Base-by-base conservation (phyloP, 2,888 invertebrate genomes). In the Alentia gelatinosa region DNA sequence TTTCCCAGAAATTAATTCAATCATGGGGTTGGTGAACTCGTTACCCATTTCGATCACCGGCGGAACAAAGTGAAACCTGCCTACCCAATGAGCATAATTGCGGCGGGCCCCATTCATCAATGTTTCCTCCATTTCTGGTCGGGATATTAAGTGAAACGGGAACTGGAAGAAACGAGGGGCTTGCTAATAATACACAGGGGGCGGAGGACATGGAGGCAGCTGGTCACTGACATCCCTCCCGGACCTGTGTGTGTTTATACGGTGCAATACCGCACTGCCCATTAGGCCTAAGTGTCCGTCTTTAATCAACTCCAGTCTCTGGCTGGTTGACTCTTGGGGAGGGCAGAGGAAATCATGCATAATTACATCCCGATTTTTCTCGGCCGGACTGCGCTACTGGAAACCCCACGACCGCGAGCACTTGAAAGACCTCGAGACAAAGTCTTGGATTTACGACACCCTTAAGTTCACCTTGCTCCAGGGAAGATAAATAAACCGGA, bases 401-500 rank as follows among this genome's bases (percentile, higher is more conserved):
- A 74, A 74, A 26, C 74, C 39, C 37, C 15, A 19, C 79, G 23
- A n/a, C 23, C 39, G 37, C 79, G 23, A 5, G 12, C 79, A 86
- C 33, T 50, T 47, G 86, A 86, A 86, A 47, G 86, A 26, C 47
- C 1, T 7, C 9, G 33, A 50, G 47, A 42, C 86, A 86, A 86
- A 86, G 86, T 86, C 42, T 30, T 30, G 23, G 47, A 86, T 86
- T 86, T 86, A 86, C 35, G 86, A 86, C 86, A 47, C 50, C 26
- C 86, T 86, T 47, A 86, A 86, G 86, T 47, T 50, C 86, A 86
- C 86, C 86, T 47, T 42, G 47, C 26, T 12, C 47, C 12, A 9
- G 42, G 86, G 33, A 42, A 47, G 86, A 86, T 86, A 86, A 86
- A 86, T 86, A 86, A 86, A 86, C 47, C 47, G 50, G 86, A 86